A percentile compares a stretch with the other conserved stretches of the same genome.
phyloP scores from a whole-genome alignment of 2,888 invertebrate species.

The Amphipoea oculea region DNA sequence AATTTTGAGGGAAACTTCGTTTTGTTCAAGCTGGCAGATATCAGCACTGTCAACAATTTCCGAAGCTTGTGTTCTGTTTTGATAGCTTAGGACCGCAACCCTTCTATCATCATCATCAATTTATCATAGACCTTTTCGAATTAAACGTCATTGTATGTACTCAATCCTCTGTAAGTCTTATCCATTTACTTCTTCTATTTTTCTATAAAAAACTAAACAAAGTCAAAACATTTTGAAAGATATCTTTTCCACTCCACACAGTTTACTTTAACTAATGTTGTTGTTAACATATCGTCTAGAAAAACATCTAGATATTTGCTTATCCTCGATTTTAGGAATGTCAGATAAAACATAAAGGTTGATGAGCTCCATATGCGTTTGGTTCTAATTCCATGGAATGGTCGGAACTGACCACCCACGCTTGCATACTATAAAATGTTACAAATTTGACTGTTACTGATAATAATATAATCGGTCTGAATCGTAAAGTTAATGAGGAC shows the following conservation, averaged over 20 bases:
- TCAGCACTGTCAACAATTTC: background rate
- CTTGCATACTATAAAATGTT: constrained; percentile 8
- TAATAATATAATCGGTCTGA: background rate
- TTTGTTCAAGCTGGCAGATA: background rate
- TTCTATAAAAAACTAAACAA: background rate
- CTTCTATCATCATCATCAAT: background rate
- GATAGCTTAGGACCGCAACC: background rate
- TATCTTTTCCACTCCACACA: background rate
- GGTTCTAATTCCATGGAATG: constrained; percentile 28
- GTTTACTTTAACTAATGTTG: constrained; percentile 36
- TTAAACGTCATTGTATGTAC: background rate
- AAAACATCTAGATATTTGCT: constrained; percentile 43
- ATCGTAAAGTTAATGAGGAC: background rate
- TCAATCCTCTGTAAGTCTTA: background rate
- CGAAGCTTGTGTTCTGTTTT: background rate
- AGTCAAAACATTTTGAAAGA: constrained; percentile 33
- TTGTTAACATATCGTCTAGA: constrained; percentile 18
- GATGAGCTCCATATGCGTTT: constrained; percentile 32
- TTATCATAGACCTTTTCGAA: background rate
- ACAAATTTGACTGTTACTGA: background rate
- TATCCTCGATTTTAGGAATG: constrained; percentile 39
- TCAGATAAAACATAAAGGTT: constrained; percentile 39
- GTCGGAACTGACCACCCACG: constrained; percentile 38
- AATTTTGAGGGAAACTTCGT: constrained; percentile 20
- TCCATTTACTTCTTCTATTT: background rate